Base-by-base conservation (phyloP, 2,797 vertebrate species). In the Okamejei kenojei region DNA sequence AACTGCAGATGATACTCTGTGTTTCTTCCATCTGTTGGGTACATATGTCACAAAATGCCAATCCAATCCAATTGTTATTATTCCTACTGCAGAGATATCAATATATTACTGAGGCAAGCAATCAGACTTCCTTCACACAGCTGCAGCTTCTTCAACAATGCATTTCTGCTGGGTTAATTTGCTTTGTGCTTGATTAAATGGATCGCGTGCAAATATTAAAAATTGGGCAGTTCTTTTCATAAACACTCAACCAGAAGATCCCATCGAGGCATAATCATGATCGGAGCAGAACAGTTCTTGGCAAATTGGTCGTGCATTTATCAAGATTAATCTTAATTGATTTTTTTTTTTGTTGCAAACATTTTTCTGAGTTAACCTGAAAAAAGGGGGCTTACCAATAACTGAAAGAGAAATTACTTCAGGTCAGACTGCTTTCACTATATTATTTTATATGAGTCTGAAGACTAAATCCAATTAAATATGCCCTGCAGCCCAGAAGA, bases 401-500 rank as follows among this genome's bases (percentile, higher is more conserved):
- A 74, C 71, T 19, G 26, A 91, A 74, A 91, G 19, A 91, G 35
- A 91, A 73, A 26, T 32, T 21, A 91, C 65, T 88, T 88, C 84
- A 88, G 58, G 84, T 63, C 29, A 71, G 35, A 74, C 7, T 91
- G 35, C 71, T 76, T 92, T 74, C 45, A 45, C 2, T 5, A 2
- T 92, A 92, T 92, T 73, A 92, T 54, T 68, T 88, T 35, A 58
- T 68, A 68, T 19, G 68, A 88, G 84, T 88, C 84, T 88, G 32
- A 88, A 65, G 84, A 88, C 84, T 65, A 68, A 88, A 88, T 88
- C 84, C 84, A 88, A 88, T 88, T 88, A 88, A 88, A 88, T 35
- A 21, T 68, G 61, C 61, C 61, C 84, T 68, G 84, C 15, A 68
- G 84, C 84, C 61, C 61, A 68, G 61, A 88, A 65, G 84, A 92